Base-by-base conservation (phyloP, 2,888 invertebrate genomes). In the Sisyra nigra region DNA sequence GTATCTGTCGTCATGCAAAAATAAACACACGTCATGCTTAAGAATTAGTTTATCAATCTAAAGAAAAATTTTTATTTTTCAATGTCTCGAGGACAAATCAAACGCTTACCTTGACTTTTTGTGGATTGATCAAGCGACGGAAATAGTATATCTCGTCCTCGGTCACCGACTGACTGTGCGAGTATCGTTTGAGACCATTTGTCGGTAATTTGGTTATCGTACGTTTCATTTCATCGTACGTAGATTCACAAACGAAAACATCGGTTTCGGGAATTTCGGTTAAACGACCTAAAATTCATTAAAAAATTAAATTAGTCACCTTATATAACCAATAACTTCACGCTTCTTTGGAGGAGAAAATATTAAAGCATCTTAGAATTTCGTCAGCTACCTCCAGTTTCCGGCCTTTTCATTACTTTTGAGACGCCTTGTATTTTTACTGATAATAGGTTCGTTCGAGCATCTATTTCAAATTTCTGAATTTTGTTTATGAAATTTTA, bases 261-360 rank as follows among this genome's bases (percentile, higher is more conserved):
- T 97, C 94, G 46, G 76, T 74, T 62, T 98, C 97, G 0, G 80
- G 69, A 48, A 96, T 80, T 69, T 97, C 97, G 0, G 96, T 97
- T 37, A 87, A 85, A 10, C 97, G 82, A 61, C 80, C 89, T 89
- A 57, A n/a, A 33, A 33, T 33, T 24, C 24, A n/a, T n/a, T n/a
- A n/a, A n/a, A n/a, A n/a, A n/a, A n/a, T n/a, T n/a, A n/a, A n/a
- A n/a, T n/a, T n/a, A n/a, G n/a, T n/a, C n/a, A n/a, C n/a, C n/a
- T n/a, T n/a, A n/a, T n/a, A n/a, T n/a, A n/a, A n/a, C n/a, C n/a
- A n/a, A n/a, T n/a, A n/a, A n/a, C n/a, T n/a, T n/a, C n/a, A n/a
- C n/a, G n/a, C n/a, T n/a, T n/a, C n/a, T n/a, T n/a, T n/a, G n/a
- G n/a, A n/a, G n/a, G n/a, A n/a, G n/a, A n/a, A n/a, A n/a, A n/a